phyloP scores from a whole-genome alignment of 1,140 invertebrate genomes.

The Pseudachorutes palmiensis region DNA sequence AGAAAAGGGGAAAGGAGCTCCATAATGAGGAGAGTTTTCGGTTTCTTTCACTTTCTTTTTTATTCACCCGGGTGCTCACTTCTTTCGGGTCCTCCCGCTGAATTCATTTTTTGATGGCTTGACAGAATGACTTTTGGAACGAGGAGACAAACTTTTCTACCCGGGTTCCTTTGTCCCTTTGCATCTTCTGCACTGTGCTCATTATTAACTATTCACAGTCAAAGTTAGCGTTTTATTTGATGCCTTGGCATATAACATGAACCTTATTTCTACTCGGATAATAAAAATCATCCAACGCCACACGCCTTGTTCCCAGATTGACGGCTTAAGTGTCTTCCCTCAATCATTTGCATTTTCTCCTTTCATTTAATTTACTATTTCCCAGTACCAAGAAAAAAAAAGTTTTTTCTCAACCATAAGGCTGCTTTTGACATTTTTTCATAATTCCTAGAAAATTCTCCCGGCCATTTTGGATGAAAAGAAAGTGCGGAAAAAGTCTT shows the following conservation, averaged over 20 bases:
- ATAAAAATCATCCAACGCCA: background rate
- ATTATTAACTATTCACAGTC: conserved; percentile 9
- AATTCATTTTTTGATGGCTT: background rate
- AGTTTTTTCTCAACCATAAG: no score
- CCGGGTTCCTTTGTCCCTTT: background rate
- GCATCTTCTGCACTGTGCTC: background rate
- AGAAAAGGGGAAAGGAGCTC: background rate
- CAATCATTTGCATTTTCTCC: background rate
- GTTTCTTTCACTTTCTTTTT: background rate
- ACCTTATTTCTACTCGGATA: background rate
- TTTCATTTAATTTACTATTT: background rate
- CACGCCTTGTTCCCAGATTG: background rate
- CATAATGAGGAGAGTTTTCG: conserved; percentile 4
- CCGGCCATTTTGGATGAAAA: background rate
- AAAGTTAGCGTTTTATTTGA: conserved; percentile 11
- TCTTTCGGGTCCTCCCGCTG: background rate
- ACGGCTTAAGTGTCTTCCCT: background rate
- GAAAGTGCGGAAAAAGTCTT: no score
- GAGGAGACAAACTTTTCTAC: conserved; percentile 6
- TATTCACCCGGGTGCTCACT: no score
- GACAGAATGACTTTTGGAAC: background rate
- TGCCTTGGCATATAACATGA: background rate
- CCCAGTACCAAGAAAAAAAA: no score
- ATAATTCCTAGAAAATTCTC: background rate
- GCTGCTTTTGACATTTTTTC: no score